Percentiles rank a stretch among this genome's conserved stretches.
Conservation (phyloP, 2,797 vertebrate species). For the Lindbergichthys nudifrons region DNA sequence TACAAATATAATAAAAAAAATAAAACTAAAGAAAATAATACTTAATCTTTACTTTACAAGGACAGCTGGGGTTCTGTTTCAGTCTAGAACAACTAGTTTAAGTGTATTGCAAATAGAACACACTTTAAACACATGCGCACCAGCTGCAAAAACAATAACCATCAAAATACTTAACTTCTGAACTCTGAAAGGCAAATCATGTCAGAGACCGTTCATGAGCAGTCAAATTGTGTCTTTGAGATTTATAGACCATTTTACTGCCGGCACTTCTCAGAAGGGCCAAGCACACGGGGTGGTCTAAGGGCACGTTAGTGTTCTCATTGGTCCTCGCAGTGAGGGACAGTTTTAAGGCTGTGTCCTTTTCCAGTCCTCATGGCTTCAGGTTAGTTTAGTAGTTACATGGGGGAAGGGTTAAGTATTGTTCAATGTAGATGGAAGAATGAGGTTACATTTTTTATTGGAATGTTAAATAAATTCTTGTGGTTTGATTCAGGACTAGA, state of each 20-base stretch:
- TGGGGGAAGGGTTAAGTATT: too few relatives aligned
- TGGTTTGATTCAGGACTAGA: neutral
- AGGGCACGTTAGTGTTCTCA: neutral
- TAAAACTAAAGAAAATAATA: too few relatives aligned
- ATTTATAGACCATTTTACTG: constrained; percentile 40
- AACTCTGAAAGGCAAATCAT: constrained; percentile 23
- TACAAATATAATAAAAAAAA: too few relatives aligned
- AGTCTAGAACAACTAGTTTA: constrained; percentile 18
- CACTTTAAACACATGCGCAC: constrained; percentile 8
- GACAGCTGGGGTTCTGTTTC: constrained; percentile 6
- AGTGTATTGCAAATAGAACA: constrained; percentile 10
- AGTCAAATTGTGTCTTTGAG: constrained; percentile 6
- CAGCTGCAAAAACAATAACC: neutral
- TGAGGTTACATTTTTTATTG: neutral
- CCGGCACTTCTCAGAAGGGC: neutral
- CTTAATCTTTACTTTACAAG: constrained; percentile 3
- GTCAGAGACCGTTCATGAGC: neutral
- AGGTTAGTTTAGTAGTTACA: neutral
- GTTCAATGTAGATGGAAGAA: neutral
- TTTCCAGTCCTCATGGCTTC: neutral
- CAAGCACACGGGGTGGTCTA: neutral
- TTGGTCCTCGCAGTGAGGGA: neutral
- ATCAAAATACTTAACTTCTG: neutral
- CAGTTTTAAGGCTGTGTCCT: neutral
- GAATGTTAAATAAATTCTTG: neutral